These are phyloP conservation scores for Actinernus sp. DNA, from an alignment of 92 coral and sea anemone species.

Conservation along the genomic window DNA sequence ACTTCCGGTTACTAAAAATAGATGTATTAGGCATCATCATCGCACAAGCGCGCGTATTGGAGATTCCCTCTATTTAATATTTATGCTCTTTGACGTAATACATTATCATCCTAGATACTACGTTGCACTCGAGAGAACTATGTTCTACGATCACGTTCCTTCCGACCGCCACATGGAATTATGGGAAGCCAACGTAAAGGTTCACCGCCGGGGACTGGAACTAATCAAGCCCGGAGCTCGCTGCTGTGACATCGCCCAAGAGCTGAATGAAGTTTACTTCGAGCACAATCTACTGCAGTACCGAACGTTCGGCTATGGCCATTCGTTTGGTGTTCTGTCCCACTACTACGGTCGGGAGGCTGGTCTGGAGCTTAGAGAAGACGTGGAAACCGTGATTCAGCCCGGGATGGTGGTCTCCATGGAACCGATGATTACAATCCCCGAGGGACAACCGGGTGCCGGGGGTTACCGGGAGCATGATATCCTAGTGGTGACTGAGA, in stretches of 20 bases:
- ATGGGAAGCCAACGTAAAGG: constrained; percentile 89
- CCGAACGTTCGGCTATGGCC: constrained; percentile 93
- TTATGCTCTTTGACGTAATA: too few relatives aligned
- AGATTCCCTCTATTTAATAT: too few relatives aligned
- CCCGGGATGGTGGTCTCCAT: constrained; percentile 95
- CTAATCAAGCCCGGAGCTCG: constrained; percentile 84
- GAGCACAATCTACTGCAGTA: constrained; percentile 78
- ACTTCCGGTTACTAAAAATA: too few relatives aligned
- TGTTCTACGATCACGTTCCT: constrained; percentile 93
- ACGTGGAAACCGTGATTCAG: constrained; percentile 78
- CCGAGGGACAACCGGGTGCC: constrained; percentile 88
- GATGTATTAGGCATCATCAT: too few relatives aligned
- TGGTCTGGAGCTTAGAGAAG: constrained; percentile 89
- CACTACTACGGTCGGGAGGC: constrained; percentile 98
- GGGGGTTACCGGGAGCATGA: constrained; percentile 96
- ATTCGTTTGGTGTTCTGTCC: constrained; percentile 88
- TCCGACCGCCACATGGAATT: constrained; percentile 89
- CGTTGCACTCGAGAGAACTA: constrained; percentile 84
- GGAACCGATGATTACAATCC: constrained; percentile 95
- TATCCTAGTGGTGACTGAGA: constrained; percentile 78
- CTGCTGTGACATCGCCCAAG: constrained; percentile 87
- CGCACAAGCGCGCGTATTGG: too few relatives aligned
- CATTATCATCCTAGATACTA: constrained; percentile 61
- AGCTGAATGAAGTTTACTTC: constrained; percentile 79
- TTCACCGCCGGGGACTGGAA: constrained; percentile 89